Conservation (phyloP, 2,113 vertebrate species). For the Ceyx cyanopectus region DNA sequence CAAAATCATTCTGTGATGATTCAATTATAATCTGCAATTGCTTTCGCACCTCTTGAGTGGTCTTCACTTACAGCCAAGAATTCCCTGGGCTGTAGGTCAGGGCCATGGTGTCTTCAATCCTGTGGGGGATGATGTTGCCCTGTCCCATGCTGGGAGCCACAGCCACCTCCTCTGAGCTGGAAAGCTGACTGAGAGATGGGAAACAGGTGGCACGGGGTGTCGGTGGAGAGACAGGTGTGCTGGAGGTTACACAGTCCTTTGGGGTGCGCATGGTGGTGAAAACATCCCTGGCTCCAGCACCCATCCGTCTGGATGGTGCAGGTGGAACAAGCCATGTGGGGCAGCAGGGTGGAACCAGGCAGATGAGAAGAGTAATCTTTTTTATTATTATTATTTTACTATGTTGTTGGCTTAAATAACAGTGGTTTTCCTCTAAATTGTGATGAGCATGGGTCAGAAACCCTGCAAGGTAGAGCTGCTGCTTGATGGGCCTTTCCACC, state of each 20-base stretch:
- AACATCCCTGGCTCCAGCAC: not conserved
- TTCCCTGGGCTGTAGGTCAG: not conserved
- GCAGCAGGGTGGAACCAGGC: not conserved
- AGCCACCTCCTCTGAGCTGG: not conserved
- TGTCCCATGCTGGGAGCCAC: not conserved
- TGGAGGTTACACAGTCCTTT: accelerated
- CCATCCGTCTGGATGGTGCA: not conserved
- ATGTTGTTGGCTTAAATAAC: not conserved
- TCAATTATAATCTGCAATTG: not conserved
- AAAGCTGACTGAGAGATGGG: not conserved
- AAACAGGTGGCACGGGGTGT: accelerated
- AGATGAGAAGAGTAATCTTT: not conserved
- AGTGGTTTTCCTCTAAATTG: not conserved
- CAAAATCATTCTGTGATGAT: not conserved
- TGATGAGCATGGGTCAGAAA: conserved; percentile 15
- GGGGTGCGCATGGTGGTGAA: not conserved
- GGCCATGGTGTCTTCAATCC: accelerated
- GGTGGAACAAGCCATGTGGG: accelerated
- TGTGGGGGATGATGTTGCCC: accelerated
- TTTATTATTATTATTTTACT: too few species aligned
- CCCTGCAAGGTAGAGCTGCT: not conserved
- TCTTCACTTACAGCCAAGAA: not conserved
- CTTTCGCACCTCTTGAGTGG: not conserved
- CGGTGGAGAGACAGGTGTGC: accelerated
- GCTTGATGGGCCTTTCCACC: not conserved